phyloP scores from a whole-genome alignment of 1,140 invertebrate genomes.

The Leucophenga varia region DNA sequence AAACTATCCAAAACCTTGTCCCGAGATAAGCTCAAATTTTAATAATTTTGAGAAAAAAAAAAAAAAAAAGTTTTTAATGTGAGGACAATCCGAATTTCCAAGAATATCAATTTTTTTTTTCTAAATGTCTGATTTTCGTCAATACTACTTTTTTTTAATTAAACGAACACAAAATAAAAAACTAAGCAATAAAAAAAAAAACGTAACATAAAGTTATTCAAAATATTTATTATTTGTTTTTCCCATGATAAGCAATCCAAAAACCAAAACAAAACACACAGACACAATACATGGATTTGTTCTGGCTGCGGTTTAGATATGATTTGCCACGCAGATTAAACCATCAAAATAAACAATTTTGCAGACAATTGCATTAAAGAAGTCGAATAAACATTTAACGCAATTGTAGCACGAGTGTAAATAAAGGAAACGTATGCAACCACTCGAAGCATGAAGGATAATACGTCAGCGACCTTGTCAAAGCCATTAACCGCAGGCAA shows the following conservation, averaged over 20 bases:
- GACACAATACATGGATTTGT: too few species aligned
- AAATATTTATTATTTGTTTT: too few species aligned
- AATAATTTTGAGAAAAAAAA: neutral
- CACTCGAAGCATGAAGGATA: neutral
- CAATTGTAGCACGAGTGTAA: too few species aligned
- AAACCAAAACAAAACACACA: too few species aligned
- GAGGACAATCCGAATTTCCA: neutral
- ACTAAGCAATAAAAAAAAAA: neutral
- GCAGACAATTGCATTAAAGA: slow-evolving; percentile 45
- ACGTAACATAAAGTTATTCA: neutral
- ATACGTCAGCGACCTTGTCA: slow-evolving; percentile 28
- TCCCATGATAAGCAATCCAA: too few species aligned
- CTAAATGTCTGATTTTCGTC: too few species aligned
- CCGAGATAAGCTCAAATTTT: neutral
- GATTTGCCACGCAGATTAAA: slow-evolving; percentile 46
- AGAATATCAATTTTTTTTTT: too few species aligned
- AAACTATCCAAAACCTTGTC: too few species aligned
- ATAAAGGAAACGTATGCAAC: neutral
- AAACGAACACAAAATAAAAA: neutral
- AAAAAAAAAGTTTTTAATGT: neutral
- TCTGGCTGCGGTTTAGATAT: too few species aligned
- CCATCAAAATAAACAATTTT: slow-evolving; percentile 51
- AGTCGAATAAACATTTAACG: too few species aligned
- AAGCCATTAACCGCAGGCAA: neutral
- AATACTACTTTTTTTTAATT: neutral